Conservation (phyloP, 2,797 vertebrate genomes). For the Spinus olivaceus region DNA sequence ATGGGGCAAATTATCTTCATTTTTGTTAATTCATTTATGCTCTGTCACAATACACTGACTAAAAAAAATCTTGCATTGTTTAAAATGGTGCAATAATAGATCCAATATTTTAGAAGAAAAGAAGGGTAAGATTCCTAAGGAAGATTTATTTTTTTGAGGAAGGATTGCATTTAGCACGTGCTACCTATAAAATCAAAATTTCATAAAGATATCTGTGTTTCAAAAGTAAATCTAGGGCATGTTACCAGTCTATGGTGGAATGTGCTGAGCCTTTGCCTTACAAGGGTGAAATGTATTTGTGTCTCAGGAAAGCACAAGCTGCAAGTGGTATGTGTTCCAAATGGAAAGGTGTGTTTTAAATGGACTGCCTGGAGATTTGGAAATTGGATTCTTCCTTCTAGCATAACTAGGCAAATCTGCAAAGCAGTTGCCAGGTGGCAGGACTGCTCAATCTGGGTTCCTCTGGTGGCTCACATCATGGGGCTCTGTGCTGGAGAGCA, state of each 20-base stretch:
- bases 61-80: not conserved
- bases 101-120: not conserved
- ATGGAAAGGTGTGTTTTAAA: constrained; percentile 25
- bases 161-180: not conserved
- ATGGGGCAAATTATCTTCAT: not conserved
- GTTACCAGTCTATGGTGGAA: not conserved
- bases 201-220: not conserved
- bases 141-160: not conserved
- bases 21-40: not conserved
- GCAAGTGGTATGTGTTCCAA: not conserved
- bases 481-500: not conserved
- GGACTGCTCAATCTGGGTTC: not conserved
- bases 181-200: not conserved
- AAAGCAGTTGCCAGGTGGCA: not conserved
- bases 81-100: not conserved
- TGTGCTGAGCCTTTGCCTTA: constrained; percentile 6
- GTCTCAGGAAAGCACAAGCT: not conserved
- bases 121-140: not conserved
- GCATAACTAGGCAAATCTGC: not conserved
- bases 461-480: not conserved
- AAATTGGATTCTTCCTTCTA: constrained; percentile 34
- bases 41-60: not conserved
- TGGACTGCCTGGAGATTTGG: constrained; percentile 10
- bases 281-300: not conserved
- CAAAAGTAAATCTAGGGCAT: not conserved